phyloP scores from a whole-genome alignment of 2,888 invertebrate species.

The Hirtodrosophila duncani region DNA sequence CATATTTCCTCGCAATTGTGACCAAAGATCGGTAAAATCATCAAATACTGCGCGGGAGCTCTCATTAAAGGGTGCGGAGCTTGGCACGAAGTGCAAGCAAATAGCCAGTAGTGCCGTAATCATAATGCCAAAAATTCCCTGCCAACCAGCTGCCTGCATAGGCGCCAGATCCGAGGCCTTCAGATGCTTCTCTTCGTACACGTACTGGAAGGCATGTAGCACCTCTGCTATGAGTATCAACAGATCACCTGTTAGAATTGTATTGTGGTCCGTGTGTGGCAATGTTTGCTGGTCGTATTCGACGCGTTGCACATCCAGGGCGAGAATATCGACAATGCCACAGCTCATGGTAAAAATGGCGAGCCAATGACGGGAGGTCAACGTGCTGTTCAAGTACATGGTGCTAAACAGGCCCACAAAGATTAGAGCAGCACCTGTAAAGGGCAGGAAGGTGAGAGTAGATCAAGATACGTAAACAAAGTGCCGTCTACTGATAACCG shows the following conservation, averaged over 20 bases:
- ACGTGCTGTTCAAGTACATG: constrained; percentile 84
- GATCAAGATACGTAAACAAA: neutral
- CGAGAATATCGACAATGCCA: constrained; percentile 86
- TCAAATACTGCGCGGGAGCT: constrained; percentile 88
- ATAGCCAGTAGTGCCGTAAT: constrained; percentile 83
- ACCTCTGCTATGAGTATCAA: constrained; percentile 88
- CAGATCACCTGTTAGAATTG: constrained; percentile 89
- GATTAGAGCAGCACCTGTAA: constrained; percentile 87
- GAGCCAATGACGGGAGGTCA: constrained; percentile 85
- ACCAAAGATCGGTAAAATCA: constrained; percentile 90
- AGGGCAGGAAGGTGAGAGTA: neutral
- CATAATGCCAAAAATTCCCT: constrained; percentile 88
- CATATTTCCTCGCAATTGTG: constrained; percentile 85
- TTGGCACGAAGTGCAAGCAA: constrained; percentile 89
- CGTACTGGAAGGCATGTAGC: constrained; percentile 93
- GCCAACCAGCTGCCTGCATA: constrained; percentile 95
- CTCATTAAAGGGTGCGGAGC: constrained; percentile 86
- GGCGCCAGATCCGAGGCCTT: constrained; percentile 91
- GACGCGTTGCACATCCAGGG: constrained; percentile 81
- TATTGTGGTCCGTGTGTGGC: constrained; percentile 79
- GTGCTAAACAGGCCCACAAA: constrained; percentile 94
- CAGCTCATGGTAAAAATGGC: constrained; percentile 86
- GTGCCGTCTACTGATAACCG: constrained; percentile 5
- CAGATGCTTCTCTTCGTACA: constrained; percentile 95
- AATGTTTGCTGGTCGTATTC: constrained; percentile 65